Percentiles rank a stretch among this genome's conserved stretches.
These are phyloP conservation scores for Sakesphorus luctuosus DNA, from an alignment of 2,113 vertebrate species.

Conservation along the genomic window DNA sequence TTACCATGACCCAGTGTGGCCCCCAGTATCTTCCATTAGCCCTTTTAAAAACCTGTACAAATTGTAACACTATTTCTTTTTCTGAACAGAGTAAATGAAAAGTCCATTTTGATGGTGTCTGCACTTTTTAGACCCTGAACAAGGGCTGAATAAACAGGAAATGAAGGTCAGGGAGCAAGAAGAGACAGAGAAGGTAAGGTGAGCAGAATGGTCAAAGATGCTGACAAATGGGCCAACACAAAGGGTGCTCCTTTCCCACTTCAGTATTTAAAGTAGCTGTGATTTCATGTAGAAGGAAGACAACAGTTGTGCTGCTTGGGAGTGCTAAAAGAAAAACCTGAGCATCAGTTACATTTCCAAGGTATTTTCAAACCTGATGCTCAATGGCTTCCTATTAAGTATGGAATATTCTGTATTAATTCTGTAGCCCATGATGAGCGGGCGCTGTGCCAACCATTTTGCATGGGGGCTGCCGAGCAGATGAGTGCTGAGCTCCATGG, in stretches of 20 bases:
- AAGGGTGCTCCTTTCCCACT: background rate
- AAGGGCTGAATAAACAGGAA: conserved; percentile 33
- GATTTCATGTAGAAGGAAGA: background rate
- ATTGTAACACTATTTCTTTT: background rate
- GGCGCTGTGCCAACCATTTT: background rate
- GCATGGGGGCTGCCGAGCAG: conserved; percentile 8
- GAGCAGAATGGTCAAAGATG: background rate
- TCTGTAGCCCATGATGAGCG: background rate
- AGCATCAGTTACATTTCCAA: background rate
- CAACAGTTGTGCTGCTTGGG: background rate
- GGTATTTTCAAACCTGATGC: background rate
- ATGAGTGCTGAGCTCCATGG: conserved; percentile 30
- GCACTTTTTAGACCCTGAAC: conserved; percentile 7
- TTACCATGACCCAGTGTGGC: background rate
- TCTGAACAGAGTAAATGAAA: background rate
- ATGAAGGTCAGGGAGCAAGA: background rate
- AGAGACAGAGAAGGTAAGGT: background rate
- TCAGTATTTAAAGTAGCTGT: background rate
- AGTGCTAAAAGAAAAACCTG: background rate
- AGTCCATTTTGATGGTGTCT: background rate
- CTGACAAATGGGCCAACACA: background rate
- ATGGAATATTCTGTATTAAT: conserved; percentile 36
- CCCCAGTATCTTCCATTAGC: background rate
- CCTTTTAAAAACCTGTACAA: background rate
- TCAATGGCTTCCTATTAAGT: background rate